Evolutionary conservation across 2,113 vertebrate species (phyloP), one percentile per base, ranked within the genome.

Genomic region (Anhinga rufa): DNA sequence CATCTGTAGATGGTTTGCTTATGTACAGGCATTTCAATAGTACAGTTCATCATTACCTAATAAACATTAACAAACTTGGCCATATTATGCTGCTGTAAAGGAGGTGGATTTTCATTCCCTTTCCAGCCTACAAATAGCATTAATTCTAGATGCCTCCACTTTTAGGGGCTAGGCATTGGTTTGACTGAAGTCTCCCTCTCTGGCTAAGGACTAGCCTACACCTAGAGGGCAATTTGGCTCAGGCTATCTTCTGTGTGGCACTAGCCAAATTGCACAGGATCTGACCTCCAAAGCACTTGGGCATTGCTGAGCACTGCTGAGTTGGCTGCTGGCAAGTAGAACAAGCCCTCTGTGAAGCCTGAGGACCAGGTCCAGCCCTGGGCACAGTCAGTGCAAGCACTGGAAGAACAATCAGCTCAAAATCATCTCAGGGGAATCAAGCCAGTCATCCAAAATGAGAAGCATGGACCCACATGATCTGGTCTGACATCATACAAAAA

Each of bases 1-100:
- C 94, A 92, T 70, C 96, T 93, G 94, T 74, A 71, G 84, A 46
- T 17, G 22, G 85, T n/a, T 92, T 92, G 82, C 80, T 97, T 92
- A 79, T 96, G 93, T 96, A 82, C 88, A 86, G 64, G n/a, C 90
- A 77, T 92, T 88, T 91, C 91, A 49, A 17, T 4, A 66, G 83
- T 4, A 52, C 51, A 83, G 82, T 80, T 93, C 90, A 92, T 91
- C 82, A 70, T 76, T 90, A 88, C 91, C 96, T 94, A 95, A 93
- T 88, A 84, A 89, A 83, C 24, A 34, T 57, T 94, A 89, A 95
- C 20, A 8, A 95, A 83, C 68, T 57, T 40, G 91, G 92, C 80
- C 26, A 0, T 32, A 34, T 22, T 10, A 68, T 5, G 13, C 89
- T 86, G 84, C 64, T 86, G 70, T 24, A 88, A 8, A 74, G 40